These are phyloP conservation scores for Babylonia areolata DNA, from an alignment of 1,140 invertebrate genomes.

Conservation along the genomic window DNA sequence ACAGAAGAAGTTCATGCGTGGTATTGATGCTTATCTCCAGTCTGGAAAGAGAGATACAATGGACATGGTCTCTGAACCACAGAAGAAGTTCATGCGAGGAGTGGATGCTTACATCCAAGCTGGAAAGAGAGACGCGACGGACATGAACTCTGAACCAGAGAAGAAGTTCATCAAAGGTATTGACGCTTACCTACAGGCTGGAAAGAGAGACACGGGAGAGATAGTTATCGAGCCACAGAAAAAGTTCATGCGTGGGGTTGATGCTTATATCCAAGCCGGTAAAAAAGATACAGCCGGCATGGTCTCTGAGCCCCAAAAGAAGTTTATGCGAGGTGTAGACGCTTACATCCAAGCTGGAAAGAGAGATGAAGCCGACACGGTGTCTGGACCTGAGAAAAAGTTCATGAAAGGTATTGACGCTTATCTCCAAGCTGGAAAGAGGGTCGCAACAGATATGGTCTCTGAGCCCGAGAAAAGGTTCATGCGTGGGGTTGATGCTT, in stretches of 20 bases:
- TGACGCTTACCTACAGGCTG: not conserved
- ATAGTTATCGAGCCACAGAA: not conserved
- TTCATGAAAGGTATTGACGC: not conserved
- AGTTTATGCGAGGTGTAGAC: not conserved
- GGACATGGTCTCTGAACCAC: not conserved
- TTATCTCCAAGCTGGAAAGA: not conserved
- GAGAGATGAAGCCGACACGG: not conserved
- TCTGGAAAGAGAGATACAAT: not conserved
- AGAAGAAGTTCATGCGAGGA: slow-evolving; percentile 1
- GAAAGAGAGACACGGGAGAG: not conserved
- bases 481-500: not conserved
- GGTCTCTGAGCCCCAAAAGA: not conserved
- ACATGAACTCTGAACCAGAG: not conserved
- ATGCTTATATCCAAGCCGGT: not conserved
- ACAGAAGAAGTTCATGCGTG: not conserved
- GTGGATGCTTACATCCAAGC: not conserved
- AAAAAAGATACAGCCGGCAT: not conserved
- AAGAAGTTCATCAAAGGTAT: not conserved
- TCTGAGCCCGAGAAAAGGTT: not conserved
- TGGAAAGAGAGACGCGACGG: not conserved
- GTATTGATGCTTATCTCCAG: not conserved
- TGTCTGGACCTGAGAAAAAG: not conserved
- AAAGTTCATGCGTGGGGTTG: not conserved
- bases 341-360: not conserved
- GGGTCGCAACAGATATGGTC: not conserved